A percentile compares a stretch with the other conserved stretches of the same genome.
phyloP scores from a whole-genome alignment of 2,888 invertebrate species.

The Graphium colonna region DNA sequence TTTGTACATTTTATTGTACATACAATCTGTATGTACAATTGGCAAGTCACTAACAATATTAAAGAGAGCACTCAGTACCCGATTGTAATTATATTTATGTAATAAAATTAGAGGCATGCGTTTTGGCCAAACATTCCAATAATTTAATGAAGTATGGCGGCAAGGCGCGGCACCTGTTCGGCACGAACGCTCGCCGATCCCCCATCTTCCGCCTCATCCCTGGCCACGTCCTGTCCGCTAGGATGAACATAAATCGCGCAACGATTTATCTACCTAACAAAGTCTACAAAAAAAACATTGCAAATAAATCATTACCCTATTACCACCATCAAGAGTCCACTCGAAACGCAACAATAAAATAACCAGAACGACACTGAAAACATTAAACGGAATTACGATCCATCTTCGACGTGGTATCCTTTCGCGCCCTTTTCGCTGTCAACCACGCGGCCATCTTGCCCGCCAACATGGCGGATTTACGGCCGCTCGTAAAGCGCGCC shows the following conservation, averaged over 20 bases:
- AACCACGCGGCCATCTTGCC: slow-evolving; percentile 53
- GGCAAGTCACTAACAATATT: too few species aligned
- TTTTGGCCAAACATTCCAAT: too few species aligned
- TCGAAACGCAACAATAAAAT: slow-evolving; percentile 11
- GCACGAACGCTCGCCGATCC: too few species aligned
- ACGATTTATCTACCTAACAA: not conserved
- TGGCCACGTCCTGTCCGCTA: too few species aligned
- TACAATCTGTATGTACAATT: too few species aligned
- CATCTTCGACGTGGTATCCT: slow-evolving; percentile 19
- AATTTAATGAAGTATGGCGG: too few species aligned
- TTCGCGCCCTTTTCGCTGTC: slow-evolving; percentile 55
- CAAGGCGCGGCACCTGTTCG: too few species aligned
- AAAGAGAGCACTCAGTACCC: too few species aligned
- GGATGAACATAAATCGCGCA: not conserved
- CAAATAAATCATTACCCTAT: not conserved
- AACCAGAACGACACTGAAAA: slow-evolving; percentile 19
- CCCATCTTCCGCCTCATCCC: too few species aligned
- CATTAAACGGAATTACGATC: slow-evolving; percentile 21
- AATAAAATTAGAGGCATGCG: too few species aligned
- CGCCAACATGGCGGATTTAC: slow-evolving; percentile 62
- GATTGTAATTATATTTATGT: too few species aligned
- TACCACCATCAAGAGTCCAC: slow-evolving; percentile 5
- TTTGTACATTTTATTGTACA: too few species aligned
- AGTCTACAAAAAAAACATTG: slow-evolving; percentile 2
- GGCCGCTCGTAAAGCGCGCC: slow-evolving; percentile 61